Percentiles rank a stretch among this genome's conserved stretches.
Evolutionary conservation across 2,888 invertebrate species (phyloP).

Genomic region (Petrolisthes manimaculis): DNA sequence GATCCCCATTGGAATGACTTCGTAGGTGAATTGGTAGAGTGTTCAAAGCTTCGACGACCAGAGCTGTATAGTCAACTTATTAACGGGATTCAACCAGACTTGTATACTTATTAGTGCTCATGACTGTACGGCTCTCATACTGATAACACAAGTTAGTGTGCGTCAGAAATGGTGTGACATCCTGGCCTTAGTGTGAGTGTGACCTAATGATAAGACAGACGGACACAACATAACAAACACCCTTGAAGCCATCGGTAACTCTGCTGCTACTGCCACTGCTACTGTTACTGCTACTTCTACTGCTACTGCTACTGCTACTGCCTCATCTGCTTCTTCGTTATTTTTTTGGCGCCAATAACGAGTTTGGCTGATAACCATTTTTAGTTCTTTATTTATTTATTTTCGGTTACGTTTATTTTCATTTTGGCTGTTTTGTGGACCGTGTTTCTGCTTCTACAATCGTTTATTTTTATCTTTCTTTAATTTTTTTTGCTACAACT

Average conservation of each 20-base stretch:
- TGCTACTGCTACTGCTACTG: neutral
- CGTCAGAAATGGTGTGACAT: no score
- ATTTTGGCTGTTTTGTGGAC: neutral
- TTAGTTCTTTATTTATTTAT: neutral
- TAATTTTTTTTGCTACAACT: neutral
- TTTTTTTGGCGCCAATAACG: neutral
- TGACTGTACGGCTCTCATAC: no score
- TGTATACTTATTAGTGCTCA: no score
- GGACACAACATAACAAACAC: neutral
- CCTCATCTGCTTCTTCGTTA: neutral
- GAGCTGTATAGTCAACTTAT: no score
- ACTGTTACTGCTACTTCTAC: neutral
- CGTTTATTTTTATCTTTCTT: neutral
- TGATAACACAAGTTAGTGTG: no score
- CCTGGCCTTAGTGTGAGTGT: neutral
- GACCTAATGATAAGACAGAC: neutral
- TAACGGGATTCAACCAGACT: no score
- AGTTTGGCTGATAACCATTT: neutral
- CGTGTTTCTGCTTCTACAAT: no score
- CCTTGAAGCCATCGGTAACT: neutral
- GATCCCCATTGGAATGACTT: no score
- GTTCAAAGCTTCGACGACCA: no score
- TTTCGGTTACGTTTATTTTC: neutral
- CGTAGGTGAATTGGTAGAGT: no score
- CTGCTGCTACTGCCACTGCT: neutral